Conservation (phyloP, 2,888 invertebrate genomes). For the Alloscopus bannaensis region DNA sequence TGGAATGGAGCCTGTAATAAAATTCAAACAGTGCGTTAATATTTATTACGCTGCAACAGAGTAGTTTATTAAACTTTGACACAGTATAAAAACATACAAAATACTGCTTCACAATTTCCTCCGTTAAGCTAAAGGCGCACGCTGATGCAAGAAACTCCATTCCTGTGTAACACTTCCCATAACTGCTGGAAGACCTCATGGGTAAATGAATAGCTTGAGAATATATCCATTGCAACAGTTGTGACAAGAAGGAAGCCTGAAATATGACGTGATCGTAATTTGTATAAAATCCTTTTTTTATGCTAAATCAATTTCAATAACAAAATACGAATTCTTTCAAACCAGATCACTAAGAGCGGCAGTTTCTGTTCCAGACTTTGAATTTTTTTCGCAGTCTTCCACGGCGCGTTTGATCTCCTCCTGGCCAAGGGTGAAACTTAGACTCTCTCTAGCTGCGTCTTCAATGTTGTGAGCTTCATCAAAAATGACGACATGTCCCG, state of each 20-base stretch:
- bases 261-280: no score
- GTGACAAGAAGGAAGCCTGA: constrained; percentile 51
- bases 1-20: constrained; percentile 44
- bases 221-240: constrained; percentile 49
- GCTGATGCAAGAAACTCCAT: constrained; percentile 48
- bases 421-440: constrained; percentile 78
- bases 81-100: no score
- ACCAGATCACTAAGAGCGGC: constrained; percentile 64
- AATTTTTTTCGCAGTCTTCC: constrained; percentile 75
- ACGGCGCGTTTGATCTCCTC: constrained; percentile 78
- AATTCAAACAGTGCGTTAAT: no score
- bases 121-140: no score
- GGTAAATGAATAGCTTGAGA: not conserved
- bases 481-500: constrained; percentile 82
- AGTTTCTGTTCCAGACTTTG: constrained; percentile 66
- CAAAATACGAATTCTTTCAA: no score
- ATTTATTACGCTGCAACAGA: no score
- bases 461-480: constrained; percentile 92
- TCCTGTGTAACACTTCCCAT: constrained; percentile 54
- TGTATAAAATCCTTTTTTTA: no score
- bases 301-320: no score
- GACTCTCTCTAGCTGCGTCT: constrained; percentile 83
- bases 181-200: constrained; percentile 43
- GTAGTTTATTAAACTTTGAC: no score
- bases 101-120: no score